Conservation (phyloP, 2,888 invertebrate species). For the Philereme vetulata region DNA sequence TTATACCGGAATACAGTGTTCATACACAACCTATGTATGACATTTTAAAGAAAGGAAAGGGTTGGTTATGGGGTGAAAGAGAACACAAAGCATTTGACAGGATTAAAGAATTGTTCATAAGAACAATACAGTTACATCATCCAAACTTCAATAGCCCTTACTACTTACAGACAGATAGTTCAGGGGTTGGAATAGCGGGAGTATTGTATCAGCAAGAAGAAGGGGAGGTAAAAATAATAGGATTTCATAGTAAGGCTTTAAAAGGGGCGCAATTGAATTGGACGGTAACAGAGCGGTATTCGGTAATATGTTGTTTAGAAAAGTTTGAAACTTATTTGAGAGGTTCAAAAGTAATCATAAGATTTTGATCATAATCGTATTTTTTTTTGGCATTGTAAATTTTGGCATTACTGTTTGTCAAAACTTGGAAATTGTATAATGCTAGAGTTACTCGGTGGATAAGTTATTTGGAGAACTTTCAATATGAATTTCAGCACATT, state of each 20-base stretch:
- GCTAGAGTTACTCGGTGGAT: slow-evolving; percentile 37
- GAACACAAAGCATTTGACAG: slow-evolving; percentile 34
- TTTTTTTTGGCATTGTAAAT: too few relatives aligned
- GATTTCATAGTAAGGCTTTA: slow-evolving; percentile 36
- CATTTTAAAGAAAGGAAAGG: slow-evolving; percentile 31
- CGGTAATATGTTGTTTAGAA: slow-evolving; percentile 35
- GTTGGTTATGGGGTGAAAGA: slow-evolving; percentile 28
- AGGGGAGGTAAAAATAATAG: slow-evolving; percentile 26
- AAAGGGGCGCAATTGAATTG: slow-evolving; percentile 25
- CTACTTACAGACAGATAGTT: slow-evolving; percentile 40
- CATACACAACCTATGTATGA: slow-evolving; percentile 31
- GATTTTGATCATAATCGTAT: slow-evolving; percentile 42
- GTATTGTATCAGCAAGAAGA: slow-evolving; percentile 34
- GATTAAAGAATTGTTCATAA: slow-evolving; percentile 32
- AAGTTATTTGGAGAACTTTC: slow-evolving; percentile 36
- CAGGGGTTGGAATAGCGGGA: slow-evolving; percentile 34
- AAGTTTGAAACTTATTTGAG: slow-evolving; percentile 40
- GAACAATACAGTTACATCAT: slow-evolving; percentile 17
- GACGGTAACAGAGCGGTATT: slow-evolving; percentile 42
- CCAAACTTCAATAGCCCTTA: slow-evolving; percentile 26
- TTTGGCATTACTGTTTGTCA: slow-evolving; percentile 35
- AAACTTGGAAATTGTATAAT: slow-evolving; percentile 39
- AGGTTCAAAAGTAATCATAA: slow-evolving; percentile 35
- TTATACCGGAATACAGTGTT: slow-evolving; percentile 34
- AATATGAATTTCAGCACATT: slow-evolving; percentile 37